A percentile compares a stretch with the other conserved stretches of the same genome.
Evolutionary conservation across 2,888 invertebrate species (phyloP).

Genomic region (Cacoxenus indagator): DNA sequence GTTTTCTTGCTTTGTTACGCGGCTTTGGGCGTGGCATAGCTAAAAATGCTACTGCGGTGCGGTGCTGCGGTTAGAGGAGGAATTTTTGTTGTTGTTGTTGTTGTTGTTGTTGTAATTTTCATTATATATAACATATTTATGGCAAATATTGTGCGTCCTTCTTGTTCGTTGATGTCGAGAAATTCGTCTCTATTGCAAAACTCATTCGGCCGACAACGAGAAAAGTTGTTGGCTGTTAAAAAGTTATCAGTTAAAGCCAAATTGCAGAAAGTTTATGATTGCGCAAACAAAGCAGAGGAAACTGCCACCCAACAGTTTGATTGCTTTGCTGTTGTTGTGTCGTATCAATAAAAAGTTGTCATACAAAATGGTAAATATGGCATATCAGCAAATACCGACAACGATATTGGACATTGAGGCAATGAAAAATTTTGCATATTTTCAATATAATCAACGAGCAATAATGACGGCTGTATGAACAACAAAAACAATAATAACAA

Average conservation of each 20-base stretch:
- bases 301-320: not conserved
- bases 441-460: not conserved
- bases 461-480: not conserved
- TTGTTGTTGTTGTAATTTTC: not conserved
- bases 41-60: not conserved
- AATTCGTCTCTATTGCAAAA: not conserved
- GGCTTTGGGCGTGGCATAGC: not conserved
- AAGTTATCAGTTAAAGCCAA: not conserved
- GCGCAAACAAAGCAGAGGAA: too few species aligned
- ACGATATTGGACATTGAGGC: not conserved
- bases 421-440: not conserved
- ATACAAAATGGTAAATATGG: not conserved
- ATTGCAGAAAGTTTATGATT: slow-evolving; percentile 5
- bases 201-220: not conserved
- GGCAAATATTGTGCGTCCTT: not conserved
- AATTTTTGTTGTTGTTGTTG: not conserved
- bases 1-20: slow-evolving; percentile 48
- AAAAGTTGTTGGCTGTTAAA: not conserved
- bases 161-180: not conserved
- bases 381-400: slow-evolving; percentile 6
- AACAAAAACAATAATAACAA: not conserved
- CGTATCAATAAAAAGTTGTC: slow-evolving; percentile 1
- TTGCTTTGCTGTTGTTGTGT: not conserved
- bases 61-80: not conserved
- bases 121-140: not conserved